Percentiles rank a stretch among this genome's conserved stretches.
These are phyloP conservation scores for Drosophila diplacantha DNA, from an alignment of 2,888 invertebrate genomes.

Conservation along the genomic window DNA sequence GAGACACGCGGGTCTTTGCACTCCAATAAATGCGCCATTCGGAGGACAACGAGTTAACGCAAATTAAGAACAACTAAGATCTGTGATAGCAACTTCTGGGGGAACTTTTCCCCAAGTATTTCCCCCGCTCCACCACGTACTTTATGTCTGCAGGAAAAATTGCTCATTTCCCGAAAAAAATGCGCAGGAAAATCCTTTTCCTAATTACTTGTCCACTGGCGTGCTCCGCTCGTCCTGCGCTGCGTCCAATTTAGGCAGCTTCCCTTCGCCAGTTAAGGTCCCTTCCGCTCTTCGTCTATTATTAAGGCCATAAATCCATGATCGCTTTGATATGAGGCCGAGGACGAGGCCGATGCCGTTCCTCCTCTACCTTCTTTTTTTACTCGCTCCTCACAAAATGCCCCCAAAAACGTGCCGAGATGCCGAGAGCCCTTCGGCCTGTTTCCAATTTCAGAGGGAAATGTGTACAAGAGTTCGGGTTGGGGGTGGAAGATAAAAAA, in stretches of 20 bases:
- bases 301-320: slow-evolving; percentile 73
- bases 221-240: slow-evolving; percentile 38
- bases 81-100: slow-evolving; percentile 6
- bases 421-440: slow-evolving; percentile 34
- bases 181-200: slow-evolving; percentile 62
- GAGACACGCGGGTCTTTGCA: slow-evolving; percentile 12
- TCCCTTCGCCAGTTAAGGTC: slow-evolving; percentile 9
- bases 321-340: slow-evolving; percentile 69
- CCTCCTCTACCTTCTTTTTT: slow-evolving; percentile 42
- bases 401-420: slow-evolving; percentile 39
- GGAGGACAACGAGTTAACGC: slow-evolving; percentile 4
- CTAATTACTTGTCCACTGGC: slow-evolving; percentile 68
- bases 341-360: slow-evolving; percentile 34
- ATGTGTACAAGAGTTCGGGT: slow-evolving; percentile 37
- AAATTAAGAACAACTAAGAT: slow-evolving; percentile 18
- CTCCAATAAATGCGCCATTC: slow-evolving; percentile 6
- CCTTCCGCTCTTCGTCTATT: slow-evolving; percentile 51
- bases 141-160: slow-evolving; percentile 46
- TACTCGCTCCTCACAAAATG: slow-evolving; percentile 56
- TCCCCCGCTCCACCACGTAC: slow-evolving; percentile 42
- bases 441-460: slow-evolving; percentile 65
- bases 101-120: slow-evolving; percentile 10
- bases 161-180: slow-evolving; percentile 48
- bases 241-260: slow-evolving; percentile 27
- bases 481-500: slow-evolving; percentile 50